These are phyloP conservation scores for Podargus strigoides DNA, from an alignment of 2,797 vertebrate genomes.

Conservation along the genomic window DNA sequence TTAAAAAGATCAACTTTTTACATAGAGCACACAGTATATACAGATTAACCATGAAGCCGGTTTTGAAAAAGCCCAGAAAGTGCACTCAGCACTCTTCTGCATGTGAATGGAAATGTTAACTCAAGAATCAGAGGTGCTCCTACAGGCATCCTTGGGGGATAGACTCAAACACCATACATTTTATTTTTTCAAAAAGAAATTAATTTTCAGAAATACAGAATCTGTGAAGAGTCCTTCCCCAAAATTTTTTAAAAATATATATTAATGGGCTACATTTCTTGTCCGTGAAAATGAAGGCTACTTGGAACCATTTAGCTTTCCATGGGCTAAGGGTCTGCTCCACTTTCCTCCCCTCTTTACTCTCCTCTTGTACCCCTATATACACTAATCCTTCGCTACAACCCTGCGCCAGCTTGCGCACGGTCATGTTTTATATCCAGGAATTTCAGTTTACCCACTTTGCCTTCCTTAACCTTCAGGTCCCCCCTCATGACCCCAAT, in stretches of 20 bases:
- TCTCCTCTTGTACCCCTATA: not conserved
- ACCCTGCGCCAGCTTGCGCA: not conserved
- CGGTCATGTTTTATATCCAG: accelerated
- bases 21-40: not conserved
- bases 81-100: not conserved
- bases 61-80: not conserved
- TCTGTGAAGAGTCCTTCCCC: not conserved
- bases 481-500: not conserved
- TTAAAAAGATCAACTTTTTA: conserved; percentile 55
- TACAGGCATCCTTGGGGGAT: not conserved
- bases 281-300: not conserved
- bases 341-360: not conserved
- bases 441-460: not conserved
- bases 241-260: too few species aligned
- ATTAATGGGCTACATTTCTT: not conserved
- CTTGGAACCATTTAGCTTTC: not conserved
- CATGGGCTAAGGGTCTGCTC: not conserved
- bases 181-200: not conserved
- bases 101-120: not conserved
- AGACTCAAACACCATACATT: not conserved
- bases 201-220: not conserved
- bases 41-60: conserved; percentile 5
- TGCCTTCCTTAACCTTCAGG: not conserved
- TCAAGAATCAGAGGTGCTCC: not conserved
- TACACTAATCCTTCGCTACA: not conserved